Percentiles rank a stretch among this genome's conserved stretches.
phyloP scores from a whole-genome alignment of 2,113 vertebrate species.

The Corythaeola cristata region DNA sequence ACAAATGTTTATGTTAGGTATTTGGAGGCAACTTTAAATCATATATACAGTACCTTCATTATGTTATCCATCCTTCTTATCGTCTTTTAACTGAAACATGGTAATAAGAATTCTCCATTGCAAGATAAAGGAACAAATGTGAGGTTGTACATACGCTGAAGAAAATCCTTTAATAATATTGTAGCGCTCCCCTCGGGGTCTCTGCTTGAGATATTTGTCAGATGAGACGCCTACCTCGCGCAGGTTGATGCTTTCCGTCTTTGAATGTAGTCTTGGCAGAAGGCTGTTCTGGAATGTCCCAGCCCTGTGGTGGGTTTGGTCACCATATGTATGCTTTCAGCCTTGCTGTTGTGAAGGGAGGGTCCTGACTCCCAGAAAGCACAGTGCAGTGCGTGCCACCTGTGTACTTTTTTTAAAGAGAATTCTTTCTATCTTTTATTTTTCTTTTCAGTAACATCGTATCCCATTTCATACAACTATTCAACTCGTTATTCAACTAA shows the following conservation, averaged over 20 bases:
- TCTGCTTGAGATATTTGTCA: not conserved
- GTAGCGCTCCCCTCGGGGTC: not conserved
- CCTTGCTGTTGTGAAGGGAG: not conserved
- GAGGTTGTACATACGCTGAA: not conserved
- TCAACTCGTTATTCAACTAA: not conserved
- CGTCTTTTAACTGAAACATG: not conserved
- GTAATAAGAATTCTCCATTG: not conserved
- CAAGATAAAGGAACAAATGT: not conserved
- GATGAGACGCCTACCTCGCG: not conserved
- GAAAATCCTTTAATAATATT: not conserved
- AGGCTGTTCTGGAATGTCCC: accelerated
- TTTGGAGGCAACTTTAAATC: not conserved
- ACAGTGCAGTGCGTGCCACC: too few species aligned
- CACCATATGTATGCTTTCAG: accelerated
- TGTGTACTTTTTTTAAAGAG: not conserved
- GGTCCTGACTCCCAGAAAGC: not conserved
- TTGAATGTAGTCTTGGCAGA: not conserved
- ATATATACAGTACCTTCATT: not conserved
- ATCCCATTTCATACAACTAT: not conserved
- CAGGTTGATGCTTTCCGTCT: not conserved
- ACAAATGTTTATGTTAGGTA: not conserved
- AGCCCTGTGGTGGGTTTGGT: accelerated
- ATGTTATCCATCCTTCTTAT: not conserved
- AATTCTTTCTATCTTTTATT: not conserved
- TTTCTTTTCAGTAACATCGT: not conserved